Conservation (phyloP, 1,140 invertebrate genomes). For the Venustaconcha ellipsiformis region DNA sequence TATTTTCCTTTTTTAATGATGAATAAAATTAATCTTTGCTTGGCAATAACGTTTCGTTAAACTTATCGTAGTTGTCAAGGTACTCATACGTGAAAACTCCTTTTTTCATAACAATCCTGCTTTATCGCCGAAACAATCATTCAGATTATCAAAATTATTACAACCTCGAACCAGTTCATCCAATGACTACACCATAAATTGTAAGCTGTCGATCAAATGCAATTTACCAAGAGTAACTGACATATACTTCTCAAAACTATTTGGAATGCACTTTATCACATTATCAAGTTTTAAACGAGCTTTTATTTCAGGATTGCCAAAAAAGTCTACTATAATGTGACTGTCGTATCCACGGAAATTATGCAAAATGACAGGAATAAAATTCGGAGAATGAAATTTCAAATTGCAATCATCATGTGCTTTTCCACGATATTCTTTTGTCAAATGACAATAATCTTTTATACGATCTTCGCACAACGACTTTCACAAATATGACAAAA, state of each 20-base stretch:
- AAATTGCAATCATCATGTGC: slow-evolving; percentile 22
- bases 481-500: slow-evolving; percentile 30
- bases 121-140: slow-evolving; percentile 16
- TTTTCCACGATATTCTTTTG: slow-evolving; percentile 29
- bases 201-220: slow-evolving; percentile 8
- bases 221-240: not conserved
- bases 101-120: slow-evolving; percentile 22
- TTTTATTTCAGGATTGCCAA: not conserved
- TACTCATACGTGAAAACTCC: slow-evolving; percentile 58
- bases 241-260: no score
- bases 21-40: slow-evolving; percentile 43
- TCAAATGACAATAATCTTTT: slow-evolving; percentile 31
- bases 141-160: slow-evolving; percentile 6
- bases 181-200: slow-evolving; percentile 7
- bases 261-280: no score
- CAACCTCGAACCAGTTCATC: not conserved
- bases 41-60: slow-evolving; percentile 45
- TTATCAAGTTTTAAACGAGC: slow-evolving; percentile 5
- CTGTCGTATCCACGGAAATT: slow-evolving; percentile 26
- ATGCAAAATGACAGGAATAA: slow-evolving; percentile 17
- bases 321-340: slow-evolving; percentile 2
- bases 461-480: slow-evolving; percentile 4
- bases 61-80: slow-evolving; percentile 44
- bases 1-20: slow-evolving; percentile 26
- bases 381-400: slow-evolving; percentile 4